Conservation (phyloP, 2,113 vertebrate species). For the Vombatus ursinus region DNA sequence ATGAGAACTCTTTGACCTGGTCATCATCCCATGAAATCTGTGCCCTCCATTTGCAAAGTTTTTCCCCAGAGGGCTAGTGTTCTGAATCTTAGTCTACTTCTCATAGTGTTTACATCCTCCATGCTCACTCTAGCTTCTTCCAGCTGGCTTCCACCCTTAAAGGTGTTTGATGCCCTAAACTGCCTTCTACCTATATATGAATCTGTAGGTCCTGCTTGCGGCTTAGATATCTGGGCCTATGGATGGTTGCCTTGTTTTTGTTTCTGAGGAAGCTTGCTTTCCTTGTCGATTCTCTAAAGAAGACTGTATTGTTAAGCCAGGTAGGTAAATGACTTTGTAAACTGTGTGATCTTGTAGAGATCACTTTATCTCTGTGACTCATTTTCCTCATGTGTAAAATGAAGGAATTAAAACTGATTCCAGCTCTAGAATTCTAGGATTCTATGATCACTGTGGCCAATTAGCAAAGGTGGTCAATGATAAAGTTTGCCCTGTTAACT, state of each 20-base stretch:
- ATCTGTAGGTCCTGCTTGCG: neutral
- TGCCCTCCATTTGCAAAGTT: neutral
- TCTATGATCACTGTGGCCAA: neutral
- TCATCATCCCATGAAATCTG: neutral
- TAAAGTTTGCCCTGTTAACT: neutral
- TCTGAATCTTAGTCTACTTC: neutral
- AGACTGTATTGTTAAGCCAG: neutral
- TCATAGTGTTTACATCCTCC: neutral
- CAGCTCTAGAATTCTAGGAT: neutral
- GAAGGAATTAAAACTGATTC: neutral
- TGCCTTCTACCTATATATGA: neutral
- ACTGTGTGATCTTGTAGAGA: neutral
- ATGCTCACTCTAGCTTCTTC: neutral
- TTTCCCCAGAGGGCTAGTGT: neutral
- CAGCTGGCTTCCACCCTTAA: neutral
- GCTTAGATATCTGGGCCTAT: neutral
- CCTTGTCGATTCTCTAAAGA: neutral
- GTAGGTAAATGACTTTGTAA: neutral
- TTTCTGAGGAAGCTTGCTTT: neutral
- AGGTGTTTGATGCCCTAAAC: neutral
- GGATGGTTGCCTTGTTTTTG: neutral
- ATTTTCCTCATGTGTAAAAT: neutral
- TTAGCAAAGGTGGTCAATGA: neutral
- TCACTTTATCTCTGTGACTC: neutral
- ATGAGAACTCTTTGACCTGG: neutral